These are phyloP conservation scores for Laterallus jamaicensis DNA, from an alignment of 2,113 vertebrate genomes.

Conservation along the genomic window DNA sequence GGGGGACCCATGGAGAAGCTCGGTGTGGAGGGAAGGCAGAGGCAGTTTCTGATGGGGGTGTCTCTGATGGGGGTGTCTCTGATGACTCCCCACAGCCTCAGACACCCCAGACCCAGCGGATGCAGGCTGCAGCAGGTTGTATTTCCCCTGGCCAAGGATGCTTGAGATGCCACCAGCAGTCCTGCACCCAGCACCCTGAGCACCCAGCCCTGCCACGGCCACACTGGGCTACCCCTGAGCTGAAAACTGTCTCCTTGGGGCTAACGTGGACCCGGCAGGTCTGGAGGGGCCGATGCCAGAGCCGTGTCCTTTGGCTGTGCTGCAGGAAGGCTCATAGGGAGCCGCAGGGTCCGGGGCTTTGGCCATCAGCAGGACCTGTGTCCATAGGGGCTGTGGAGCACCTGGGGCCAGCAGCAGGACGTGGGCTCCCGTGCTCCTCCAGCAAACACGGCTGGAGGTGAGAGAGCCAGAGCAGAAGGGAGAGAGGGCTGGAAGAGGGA, in stretches of 20 bases:
- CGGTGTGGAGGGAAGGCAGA: background rate
- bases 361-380: background rate
- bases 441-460: background rate
- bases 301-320: background rate
- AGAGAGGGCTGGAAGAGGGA: background rate
- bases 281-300: background rate
- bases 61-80: background rate
- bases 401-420: background rate
- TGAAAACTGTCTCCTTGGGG: accelerated
- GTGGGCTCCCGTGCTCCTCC: background rate
- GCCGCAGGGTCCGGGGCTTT: background rate
- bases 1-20: background rate
- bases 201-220: accelerated
- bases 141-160: background rate
- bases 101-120: accelerated
- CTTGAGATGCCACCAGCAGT: background rate
- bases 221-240: background rate
- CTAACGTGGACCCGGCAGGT: background rate
- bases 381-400: background rate
- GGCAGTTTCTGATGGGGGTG: background rate
- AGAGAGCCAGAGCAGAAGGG: background rate
- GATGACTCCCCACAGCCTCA: background rate
- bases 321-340: background rate
- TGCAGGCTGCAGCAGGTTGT: accelerated
- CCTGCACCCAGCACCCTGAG: accelerated